Conservation (phyloP, 2,797 vertebrate genomes). For the Leuciscus waleckii region DNA sequence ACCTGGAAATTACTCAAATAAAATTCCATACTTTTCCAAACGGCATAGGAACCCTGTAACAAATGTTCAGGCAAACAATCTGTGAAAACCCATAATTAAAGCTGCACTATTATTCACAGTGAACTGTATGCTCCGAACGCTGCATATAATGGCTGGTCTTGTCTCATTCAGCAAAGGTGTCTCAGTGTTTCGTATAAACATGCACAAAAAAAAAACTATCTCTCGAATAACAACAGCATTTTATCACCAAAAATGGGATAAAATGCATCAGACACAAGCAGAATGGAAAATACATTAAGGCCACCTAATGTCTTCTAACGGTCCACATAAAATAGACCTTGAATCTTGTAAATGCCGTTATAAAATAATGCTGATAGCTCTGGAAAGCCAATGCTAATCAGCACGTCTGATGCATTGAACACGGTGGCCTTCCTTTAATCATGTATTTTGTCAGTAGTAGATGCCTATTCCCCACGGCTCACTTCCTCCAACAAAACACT, state of each 20-base stretch:
- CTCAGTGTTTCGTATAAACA: constrained; percentile 34
- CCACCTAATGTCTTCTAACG: constrained; percentile 12
- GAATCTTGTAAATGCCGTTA: constrained; percentile 30
- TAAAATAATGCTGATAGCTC: constrained; percentile 50
- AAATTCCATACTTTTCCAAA: background rate
- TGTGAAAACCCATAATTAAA: constrained; percentile 37
- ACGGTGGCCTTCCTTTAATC: constrained; percentile 47
- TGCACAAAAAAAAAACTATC: background rate
- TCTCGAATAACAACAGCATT: constrained; percentile 13
- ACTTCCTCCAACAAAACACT: constrained; percentile 55
- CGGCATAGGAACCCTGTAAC: background rate
- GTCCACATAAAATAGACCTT: constrained; percentile 26
- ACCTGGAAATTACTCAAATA: background rate
- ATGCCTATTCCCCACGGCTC: constrained; percentile 42
- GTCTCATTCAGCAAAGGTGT: constrained; percentile 24
- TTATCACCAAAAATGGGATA: constrained; percentile 46
- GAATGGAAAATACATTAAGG: constrained; percentile 46
- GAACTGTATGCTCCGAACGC: background rate
- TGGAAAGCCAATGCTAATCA: constrained; percentile 38
- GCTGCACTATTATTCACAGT: constrained; percentile 34
- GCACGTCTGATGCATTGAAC: background rate
- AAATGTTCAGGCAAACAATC: constrained; percentile 9
- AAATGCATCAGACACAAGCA: constrained; percentile 37
- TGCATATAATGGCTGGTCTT: constrained; percentile 14
- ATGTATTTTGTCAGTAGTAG: constrained; percentile 40